Evolutionary conservation across 2,797 vertebrate genomes (phyloP), one percentile per base, ranked within the genome.

Genomic region (Pangasius sanitwongsei): DNA sequence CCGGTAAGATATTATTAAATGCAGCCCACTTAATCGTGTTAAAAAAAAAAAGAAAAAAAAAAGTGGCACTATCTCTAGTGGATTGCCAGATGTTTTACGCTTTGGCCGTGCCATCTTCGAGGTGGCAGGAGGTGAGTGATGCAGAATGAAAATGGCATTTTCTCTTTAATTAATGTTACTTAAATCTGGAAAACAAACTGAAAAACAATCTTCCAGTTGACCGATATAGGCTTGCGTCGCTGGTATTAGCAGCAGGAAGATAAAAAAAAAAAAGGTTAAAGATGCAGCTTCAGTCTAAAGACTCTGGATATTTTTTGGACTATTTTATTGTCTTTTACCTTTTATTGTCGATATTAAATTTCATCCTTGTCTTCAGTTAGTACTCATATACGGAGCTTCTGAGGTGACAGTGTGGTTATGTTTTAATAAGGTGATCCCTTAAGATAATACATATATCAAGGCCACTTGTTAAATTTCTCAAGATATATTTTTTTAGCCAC

Each of bases 11-110:
- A 86, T 92, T 94, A 93, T 96, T 95, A 94, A 95, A 94, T 93
- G 92, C 94, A 83, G 89, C 92, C 93, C 93, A 65, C 95, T 95
- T 95, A 93, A 94, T 93, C 94, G 92, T 94, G 93, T 95, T 93
- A 90, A 50, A 34, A 84, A 34, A 84, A 84, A 67, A 69, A 34
- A 84, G 67, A 67, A 69, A 41, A 72, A 31, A 72, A 57, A 86
- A 92, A 91, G 93, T 92, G 93, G 88, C 89, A 86, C 90, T 93
- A 90, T 95, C 93, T 95, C 89, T 88, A 90, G 89, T 91, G 92
- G 93, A 92, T 89, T 93, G 91, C 92, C 91, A 94, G 93, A 92
- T 94, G 93, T 91, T 94, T 88, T 75, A 7, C 78, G 90, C 88
- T 92, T 89, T 82, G 91, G 89, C 91, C 53, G 65, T 34, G 63